Evolutionary conservation across 2,797 vertebrate genomes (phyloP).

Genomic region (Diglossa cyanea): DNA sequence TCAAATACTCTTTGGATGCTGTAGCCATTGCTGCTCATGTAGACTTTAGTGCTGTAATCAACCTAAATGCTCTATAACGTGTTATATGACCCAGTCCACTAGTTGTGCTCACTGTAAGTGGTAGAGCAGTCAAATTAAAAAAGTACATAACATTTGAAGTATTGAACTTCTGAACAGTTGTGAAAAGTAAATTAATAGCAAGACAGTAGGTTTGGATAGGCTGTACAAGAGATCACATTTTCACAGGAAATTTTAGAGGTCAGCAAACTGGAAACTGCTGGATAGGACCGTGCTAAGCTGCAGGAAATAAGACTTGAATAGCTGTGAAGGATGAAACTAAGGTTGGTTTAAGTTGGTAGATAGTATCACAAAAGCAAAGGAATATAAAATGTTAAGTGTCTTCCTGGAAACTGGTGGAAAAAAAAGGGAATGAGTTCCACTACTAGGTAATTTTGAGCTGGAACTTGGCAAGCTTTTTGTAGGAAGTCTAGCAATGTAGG

Average conservation of each 20-base stretch:
- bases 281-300: background rate
- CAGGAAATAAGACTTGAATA: background rate
- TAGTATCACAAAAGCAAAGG: background rate
- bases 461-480: background rate
- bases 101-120: background rate
- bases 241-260: background rate
- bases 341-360: background rate
- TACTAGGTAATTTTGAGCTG: background rate
- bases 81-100: background rate
- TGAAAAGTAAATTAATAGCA: background rate
- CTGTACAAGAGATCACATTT: background rate
- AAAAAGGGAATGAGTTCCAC: background rate
- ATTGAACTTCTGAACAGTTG: background rate
- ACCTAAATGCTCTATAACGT: background rate
- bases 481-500: background rate
- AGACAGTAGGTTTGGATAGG: background rate
- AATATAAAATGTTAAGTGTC: background rate
- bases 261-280: background rate
- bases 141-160: background rate
- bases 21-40: background rate
- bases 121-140: background rate
- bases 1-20: background rate
- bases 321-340: background rate
- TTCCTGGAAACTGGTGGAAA: background rate
- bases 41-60: background rate